Conservation (phyloP, 2,888 invertebrate species). For the Rhagophthalmus giganteus region DNA sequence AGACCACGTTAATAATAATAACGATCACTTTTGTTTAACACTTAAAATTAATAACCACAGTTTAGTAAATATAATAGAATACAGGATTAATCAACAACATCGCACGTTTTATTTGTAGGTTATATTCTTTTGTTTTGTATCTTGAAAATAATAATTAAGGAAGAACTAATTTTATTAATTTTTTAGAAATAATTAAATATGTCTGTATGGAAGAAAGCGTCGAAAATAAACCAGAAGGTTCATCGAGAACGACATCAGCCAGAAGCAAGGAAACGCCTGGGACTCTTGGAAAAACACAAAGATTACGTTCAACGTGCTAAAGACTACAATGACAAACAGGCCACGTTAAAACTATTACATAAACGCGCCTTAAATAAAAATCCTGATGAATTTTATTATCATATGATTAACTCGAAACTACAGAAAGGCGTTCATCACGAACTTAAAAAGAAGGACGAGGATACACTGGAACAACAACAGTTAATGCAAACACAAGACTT, state of each 20-base stretch:
- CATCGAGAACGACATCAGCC: slow-evolving; percentile 87
- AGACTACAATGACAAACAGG: slow-evolving; percentile 81
- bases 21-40: no score
- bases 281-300: slow-evolving; percentile 85
- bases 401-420: slow-evolving; percentile 89
- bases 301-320: slow-evolving; percentile 80
- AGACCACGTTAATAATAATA: no score
- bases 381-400: slow-evolving; percentile 98
- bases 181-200: slow-evolving; percentile 53
- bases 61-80: no score
- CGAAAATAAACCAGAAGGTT: slow-evolving; percentile 80
- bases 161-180: no score
- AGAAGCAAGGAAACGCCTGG: slow-evolving; percentile 73
- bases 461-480: slow-evolving; percentile 80
- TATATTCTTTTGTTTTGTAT: no score
- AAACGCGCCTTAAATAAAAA: slow-evolving; percentile 89
- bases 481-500: slow-evolving; percentile 91
- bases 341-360: slow-evolving; percentile 77
- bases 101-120: no score
- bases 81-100: no score
- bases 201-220: slow-evolving; percentile 90
- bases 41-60: no score
- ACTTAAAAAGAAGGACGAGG: slow-evolving; percentile 70
- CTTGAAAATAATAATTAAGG: no score
- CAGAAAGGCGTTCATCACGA: slow-evolving; percentile 66